Base-by-base conservation (phyloP, 2,888 invertebrate species). In the Trilocha varians region DNA sequence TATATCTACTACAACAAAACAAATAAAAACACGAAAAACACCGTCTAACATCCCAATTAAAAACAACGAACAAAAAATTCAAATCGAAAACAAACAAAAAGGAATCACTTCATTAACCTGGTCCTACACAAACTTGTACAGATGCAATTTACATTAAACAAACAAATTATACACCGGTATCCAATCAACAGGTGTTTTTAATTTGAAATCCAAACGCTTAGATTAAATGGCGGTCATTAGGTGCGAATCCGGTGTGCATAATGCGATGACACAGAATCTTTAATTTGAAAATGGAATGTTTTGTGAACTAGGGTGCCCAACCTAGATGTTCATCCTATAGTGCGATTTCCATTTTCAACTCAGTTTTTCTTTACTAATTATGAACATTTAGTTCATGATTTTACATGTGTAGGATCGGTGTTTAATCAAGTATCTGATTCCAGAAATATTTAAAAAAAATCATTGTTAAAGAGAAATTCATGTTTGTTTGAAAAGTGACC, bases 151-250 rank as follows among this genome's bases (percentile, higher is more conserved):
- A 66, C 70, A 70, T 70, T 67, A 62, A 61, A 68, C 68, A 75
- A 75, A 77, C 78, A 78, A 72, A 77, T 77, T 74, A 67, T 73
- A 32, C n/a, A 61, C 50, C 41, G 38, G 44, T 15, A 53, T 52
- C 47, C 49, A 54, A 49, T 62, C 78, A 80, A 80, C 80, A 80
- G 80, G 80, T 79, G 80, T 65, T 62, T 62, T 65, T 74, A 72
- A 78, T 79, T 79, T 71, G 65, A 59, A 71, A 70, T 71, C 70
- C 70, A 75, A 79, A 59, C 63, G 63, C 63, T 56, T 55, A 53
- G 53, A 49, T 53, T 52, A 65, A 72, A 69, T 61, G 60, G 48
- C 44, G 36, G 54, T 59, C 67, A 62, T 72, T 75, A 67, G 54
- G 45, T 46, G 51, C 54, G 52, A 52, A 53, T 52, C 47, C 44